Conservation (phyloP, 2,888 invertebrate genomes). For the Pristionchus fissidentatus region DNA sequence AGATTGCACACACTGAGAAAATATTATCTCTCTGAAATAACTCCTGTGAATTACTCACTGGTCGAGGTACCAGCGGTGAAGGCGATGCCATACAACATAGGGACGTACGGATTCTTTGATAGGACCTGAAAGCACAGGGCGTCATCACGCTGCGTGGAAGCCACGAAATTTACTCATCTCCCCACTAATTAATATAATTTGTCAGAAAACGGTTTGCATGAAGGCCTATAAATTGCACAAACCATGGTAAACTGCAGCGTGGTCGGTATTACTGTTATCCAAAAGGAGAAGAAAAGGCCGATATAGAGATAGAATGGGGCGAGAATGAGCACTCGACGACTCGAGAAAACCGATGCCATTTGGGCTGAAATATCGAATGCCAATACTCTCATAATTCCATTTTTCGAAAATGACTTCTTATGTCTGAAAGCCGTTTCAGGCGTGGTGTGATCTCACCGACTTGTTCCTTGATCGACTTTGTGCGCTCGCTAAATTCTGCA, state of each 20-base stretch:
- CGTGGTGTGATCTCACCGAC: not conserved
- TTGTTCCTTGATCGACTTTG: conserved; percentile 25
- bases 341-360: not conserved
- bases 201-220: not conserved
- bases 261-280: conserved; percentile 28
- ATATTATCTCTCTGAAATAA: not conserved
- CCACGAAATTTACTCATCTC: too few species aligned
- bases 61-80: not conserved
- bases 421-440: too few species aligned
- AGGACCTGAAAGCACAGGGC: not conserved
- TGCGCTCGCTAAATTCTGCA: not conserved
- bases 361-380: not conserved
- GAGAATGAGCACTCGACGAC: conserved; percentile 5
- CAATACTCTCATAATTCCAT: not conserved
- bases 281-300: conserved; percentile 42
- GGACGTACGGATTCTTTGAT: not conserved
- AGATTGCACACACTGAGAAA: conserved; percentile 23
- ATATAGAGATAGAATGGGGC: conserved; percentile 41
- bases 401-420: not conserved
- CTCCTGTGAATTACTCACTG: conserved; percentile 18
- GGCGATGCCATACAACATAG: not conserved
- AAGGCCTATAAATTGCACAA: not conserved
- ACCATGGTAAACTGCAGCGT: conserved; percentile 40
- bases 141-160: too few species aligned
- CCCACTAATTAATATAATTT: not conserved